A percentile compares a stretch with the other conserved stretches of the same genome.
phyloP scores from a whole-genome alignment of 2,888 invertebrate species.

The Palloptera scutellata region DNA sequence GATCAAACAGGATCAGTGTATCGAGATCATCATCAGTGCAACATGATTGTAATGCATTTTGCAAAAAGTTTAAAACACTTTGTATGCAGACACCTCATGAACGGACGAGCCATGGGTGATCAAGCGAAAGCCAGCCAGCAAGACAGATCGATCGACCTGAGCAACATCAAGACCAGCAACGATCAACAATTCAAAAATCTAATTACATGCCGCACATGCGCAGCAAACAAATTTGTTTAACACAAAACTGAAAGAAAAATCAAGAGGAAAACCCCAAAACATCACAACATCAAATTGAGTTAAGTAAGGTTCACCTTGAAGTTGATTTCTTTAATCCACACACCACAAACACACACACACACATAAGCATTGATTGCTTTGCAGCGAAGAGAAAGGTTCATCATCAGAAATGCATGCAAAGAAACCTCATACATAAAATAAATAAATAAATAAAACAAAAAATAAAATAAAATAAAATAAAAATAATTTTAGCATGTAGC shows the following conservation, averaged over 20 bases:
- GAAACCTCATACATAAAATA: slow-evolving; percentile 4
- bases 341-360: slow-evolving; percentile 1
- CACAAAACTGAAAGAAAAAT: no score
- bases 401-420: neutral
- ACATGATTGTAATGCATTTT: neutral
- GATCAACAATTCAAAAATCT: neutral
- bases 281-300: slow-evolving; percentile 8
- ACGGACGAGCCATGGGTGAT: no score
- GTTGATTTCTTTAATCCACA: slow-evolving; percentile 17
- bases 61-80: no score
- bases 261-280: neutral
- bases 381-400: neutral
- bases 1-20: neutral
- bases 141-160: no score
- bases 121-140: no score
- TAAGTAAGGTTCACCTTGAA: slow-evolving; percentile 32
- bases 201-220: slow-evolving; percentile 2
- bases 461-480: slow-evolving; percentile 15
- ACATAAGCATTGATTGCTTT: neutral
- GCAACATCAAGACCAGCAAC: no score
- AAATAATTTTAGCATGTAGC: slow-evolving; percentile 2
- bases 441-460: neutral
- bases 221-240: neutral
- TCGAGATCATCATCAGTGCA: neutral
- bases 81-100: no score